A percentile compares a stretch with the other conserved stretches of the same genome.
These are phyloP conservation scores for Paedocypris micromegethes DNA, from an alignment of 2,797 vertebrate genomes.

Conservation along the genomic window DNA sequence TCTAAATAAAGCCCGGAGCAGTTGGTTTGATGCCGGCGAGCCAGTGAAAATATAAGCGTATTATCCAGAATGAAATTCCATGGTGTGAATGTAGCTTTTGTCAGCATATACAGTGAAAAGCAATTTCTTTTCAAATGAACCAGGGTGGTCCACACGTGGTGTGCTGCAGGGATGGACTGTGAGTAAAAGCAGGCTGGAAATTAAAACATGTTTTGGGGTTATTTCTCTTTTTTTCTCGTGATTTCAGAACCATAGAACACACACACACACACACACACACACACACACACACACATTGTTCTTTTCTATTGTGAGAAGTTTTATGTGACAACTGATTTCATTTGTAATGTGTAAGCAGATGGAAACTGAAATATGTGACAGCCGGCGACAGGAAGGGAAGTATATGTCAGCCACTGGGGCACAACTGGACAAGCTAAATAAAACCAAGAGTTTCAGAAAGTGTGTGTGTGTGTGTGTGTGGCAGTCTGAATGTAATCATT, in stretches of 20 bases:
- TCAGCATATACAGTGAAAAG: conserved; percentile 18
- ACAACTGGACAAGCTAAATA: neutral
- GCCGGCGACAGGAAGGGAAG: neutral
- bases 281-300: too few species aligned
- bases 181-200: conserved; percentile 2
- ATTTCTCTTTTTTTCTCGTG: too few species aligned
- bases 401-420: conserved; percentile 8
- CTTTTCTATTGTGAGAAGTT: conserved; percentile 6
- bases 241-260: too few species aligned
- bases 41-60: conserved; percentile 22
- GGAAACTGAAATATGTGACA: conserved; percentile 5
- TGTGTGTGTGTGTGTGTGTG: too few species aligned
- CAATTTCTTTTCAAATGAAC: conserved; percentile 15
- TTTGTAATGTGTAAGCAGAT: conserved; percentile 14
- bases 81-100: conserved; percentile 26
- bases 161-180: conserved; percentile 13
- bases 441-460: too few species aligned
- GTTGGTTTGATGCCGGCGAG: conserved; percentile 31
- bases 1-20: conserved; percentile 33
- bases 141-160: conserved; percentile 9
- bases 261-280: too few species aligned
- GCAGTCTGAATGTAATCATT: too few species aligned
- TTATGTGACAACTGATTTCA: conserved; percentile 18
- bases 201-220: neutral
- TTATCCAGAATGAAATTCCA: conserved; percentile 8